Conservation (phyloP, 2,888 invertebrate genomes). For the Athalia circularis region DNA sequence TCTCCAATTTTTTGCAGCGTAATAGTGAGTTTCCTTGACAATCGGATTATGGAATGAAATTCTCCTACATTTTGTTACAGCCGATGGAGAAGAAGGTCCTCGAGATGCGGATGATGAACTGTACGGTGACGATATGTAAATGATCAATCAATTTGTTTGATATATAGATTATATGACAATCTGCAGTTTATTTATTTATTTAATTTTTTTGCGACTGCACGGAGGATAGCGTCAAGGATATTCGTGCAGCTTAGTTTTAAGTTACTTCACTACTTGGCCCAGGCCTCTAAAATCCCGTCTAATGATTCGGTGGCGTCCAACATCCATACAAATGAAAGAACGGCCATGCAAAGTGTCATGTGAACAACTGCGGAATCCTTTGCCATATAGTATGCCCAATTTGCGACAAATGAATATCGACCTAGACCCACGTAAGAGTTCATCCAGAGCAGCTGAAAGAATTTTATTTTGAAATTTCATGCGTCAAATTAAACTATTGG, state of each 20-base stretch:
- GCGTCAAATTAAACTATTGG: neutral
- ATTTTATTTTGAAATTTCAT: too few relatives aligned
- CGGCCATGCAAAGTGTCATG: conserved; percentile 65
- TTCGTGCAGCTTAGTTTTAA: conserved; percentile 56
- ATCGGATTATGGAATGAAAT: conserved; percentile 62
- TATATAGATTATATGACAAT: too few relatives aligned
- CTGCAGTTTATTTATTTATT: neutral
- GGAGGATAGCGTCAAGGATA: too few relatives aligned
- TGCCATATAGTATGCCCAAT: conserved; percentile 63
- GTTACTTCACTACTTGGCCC: conserved; percentile 38
- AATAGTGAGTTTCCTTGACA: conserved; percentile 58
- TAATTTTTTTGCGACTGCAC: conserved; percentile 49
- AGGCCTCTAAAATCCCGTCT: conserved; percentile 61
- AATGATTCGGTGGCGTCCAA: conserved; percentile 71
- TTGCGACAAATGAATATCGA: conserved; percentile 57
- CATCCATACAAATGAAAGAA: conserved; percentile 71
- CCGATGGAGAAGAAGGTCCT: neutral
- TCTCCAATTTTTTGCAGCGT: conserved; percentile 32
- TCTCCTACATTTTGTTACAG: conserved; percentile 45
- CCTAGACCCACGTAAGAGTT: conserved; percentile 60
- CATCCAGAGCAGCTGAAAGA: conserved; percentile 60
- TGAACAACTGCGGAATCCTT: conserved; percentile 62
- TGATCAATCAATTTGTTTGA: neutral
- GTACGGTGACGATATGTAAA: neutral
- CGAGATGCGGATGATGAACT: neutral